Evolutionary conservation across 2,888 invertebrate genomes (phyloP), one percentile per base, ranked within the genome.

Genomic region (Elgonia sp.): DNA sequence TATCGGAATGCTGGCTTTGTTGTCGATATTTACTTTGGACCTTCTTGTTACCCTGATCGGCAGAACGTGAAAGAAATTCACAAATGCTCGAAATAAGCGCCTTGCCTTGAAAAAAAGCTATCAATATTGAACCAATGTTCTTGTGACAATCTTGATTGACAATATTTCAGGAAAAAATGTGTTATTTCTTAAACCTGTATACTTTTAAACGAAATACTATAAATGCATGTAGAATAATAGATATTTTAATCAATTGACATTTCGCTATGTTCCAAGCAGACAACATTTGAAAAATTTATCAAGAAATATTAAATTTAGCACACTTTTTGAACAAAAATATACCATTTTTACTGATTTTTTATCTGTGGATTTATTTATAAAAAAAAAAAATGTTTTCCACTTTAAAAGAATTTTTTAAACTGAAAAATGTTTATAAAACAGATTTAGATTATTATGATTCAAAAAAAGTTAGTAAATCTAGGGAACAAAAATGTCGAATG

Each of bases 1-100:
- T 93, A 93, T 93, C 92, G 91, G 85, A 80, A 89, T 63, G 75
- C 83, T 16, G 87, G 92, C 93, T 93, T 93, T 93, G 93, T 93
- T 90, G 91, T 89, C 40, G 63, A 9, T 88, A 65, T 88, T 88
- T 88, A 57, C 82, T 65, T 73, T 77, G 60, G 72, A 80, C 81
- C 62, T 75, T 77, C 75, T 84, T 81, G 75, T 72, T 84, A 40
- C 79, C 10, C 40, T 29, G 84, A 77, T 84, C 72, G 63, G 21
- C 37, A 14, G 20, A 39, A 84, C 55, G 39, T 77, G 55, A 77
- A 84, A 84, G 67, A 84, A 63, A n/a, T 77, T 65, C 73, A 9
- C 67, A n/a, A 83, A 40, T 21, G 39, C 67, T 42, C 53, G 29
- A 57, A 75, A 75, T 46, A 67, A 67, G 65, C 65, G 18, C 18